Conservation (phyloP, 2,797 vertebrate genomes). For the Fundulus diaphanus region DNA sequence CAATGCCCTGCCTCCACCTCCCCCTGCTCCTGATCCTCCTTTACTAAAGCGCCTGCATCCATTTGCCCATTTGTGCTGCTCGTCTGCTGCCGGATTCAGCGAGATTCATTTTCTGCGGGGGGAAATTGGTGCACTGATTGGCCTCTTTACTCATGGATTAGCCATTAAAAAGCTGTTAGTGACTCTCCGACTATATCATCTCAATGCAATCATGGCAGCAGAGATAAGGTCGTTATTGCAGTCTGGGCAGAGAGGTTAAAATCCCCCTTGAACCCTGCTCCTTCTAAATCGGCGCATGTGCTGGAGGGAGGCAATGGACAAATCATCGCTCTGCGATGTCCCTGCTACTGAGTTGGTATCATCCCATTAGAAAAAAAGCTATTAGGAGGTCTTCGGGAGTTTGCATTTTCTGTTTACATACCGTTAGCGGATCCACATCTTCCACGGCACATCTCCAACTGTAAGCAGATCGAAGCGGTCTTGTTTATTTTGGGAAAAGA, state of each 20-base stretch:
- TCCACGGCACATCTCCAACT: constrained; percentile 38
- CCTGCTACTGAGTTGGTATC: constrained; percentile 56
- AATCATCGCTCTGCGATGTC: constrained; percentile 70
- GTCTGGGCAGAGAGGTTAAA: constrained; percentile 71
- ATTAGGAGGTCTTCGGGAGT: constrained; percentile 52
- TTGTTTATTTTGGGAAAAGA: constrained; percentile 55
- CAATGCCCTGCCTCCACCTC: constrained; percentile 58
- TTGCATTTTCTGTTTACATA: constrained; percentile 47
- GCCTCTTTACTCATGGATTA: constrained; percentile 82
- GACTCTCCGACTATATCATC: constrained; percentile 72
- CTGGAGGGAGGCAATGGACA: constrained; percentile 71
- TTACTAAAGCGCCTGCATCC: constrained; percentile 57
- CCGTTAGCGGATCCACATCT: constrained; percentile 15
- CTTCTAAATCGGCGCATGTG: constrained; percentile 68
- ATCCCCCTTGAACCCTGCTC: constrained; percentile 72
- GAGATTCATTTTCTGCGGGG: constrained; percentile 76
- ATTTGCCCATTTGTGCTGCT: constrained; percentile 56
- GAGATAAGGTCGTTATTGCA: constrained; percentile 78
- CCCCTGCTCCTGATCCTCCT: constrained; percentile 38
- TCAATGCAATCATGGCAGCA: constrained; percentile 72
- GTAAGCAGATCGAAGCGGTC: constrained; percentile 40
- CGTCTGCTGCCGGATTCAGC: constrained; percentile 58
- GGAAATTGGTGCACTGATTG: constrained; percentile 77
- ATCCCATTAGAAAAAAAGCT: constrained; percentile 54
- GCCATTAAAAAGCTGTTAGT: constrained; percentile 84